phyloP scores from a whole-genome alignment of 2,888 invertebrate species.

The Leucophenga maculata region DNA sequence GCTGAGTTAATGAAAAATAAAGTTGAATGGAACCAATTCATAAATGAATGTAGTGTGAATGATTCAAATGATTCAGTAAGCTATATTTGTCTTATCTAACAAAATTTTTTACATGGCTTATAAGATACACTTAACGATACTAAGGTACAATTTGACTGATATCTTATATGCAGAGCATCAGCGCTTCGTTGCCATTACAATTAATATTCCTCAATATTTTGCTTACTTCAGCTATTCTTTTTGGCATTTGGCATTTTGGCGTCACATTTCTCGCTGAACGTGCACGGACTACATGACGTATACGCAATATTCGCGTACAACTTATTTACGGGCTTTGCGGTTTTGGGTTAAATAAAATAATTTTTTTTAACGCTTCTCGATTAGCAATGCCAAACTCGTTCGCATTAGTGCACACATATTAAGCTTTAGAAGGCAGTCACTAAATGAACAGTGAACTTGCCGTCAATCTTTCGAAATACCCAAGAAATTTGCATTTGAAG shows the following conservation, averaged over 20 bases:
- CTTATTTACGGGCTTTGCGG: background rate
- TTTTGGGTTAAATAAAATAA: background rate
- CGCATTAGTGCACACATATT: background rate
- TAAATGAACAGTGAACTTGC: too few relatives aligned
- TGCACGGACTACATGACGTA: constrained; percentile 55
- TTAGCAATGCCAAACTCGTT: background rate
- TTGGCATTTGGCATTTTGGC: background rate
- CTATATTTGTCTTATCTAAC: too few relatives aligned
- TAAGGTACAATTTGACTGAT: too few relatives aligned
- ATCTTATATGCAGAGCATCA: background rate
- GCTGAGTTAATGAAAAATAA: too few relatives aligned
- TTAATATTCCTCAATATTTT: background rate
- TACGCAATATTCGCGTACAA: constrained; percentile 43
- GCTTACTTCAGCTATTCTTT: background rate
- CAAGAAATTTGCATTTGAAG: background rate
- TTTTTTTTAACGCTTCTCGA: background rate
- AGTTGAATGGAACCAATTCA: too few relatives aligned
- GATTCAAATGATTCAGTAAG: too few relatives aligned
- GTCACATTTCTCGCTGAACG: background rate
- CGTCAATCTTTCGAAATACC: too few relatives aligned
- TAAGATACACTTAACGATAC: too few relatives aligned
- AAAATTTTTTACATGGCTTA: too few relatives aligned
- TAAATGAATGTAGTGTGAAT: too few relatives aligned
- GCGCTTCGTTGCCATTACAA: constrained; percentile 8
- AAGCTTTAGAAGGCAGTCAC: too few relatives aligned